Evolutionary conservation across 2,888 invertebrate genomes (phyloP).

Genomic region (Catocala sponsa): DNA sequence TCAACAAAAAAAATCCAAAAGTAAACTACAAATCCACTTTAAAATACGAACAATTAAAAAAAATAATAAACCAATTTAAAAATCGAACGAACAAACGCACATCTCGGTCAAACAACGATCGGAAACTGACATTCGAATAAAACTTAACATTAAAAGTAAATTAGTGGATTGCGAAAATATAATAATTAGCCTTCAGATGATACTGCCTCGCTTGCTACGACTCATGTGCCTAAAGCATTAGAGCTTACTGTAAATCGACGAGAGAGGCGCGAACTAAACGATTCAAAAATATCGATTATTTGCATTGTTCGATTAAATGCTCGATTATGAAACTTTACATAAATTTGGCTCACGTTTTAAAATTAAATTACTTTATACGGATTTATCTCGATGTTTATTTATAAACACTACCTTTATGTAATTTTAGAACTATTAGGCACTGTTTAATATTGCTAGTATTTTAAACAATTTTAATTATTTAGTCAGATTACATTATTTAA

Average conservation of each 20-base stretch:
- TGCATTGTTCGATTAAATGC: no score
- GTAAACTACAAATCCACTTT: background rate
- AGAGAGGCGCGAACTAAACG: no score
- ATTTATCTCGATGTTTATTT: no score
- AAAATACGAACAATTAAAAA: background rate
- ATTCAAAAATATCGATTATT: no score
- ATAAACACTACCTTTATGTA: no score
- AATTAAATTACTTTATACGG: no score
- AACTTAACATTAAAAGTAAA: constrained; percentile 61
- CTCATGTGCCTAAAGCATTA: constrained; percentile 14
- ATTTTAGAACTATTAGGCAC: no score
- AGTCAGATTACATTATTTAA: no score
- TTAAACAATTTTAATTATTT: no score
- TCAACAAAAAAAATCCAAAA: background rate
- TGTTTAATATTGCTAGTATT: no score
- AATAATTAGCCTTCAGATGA: constrained; percentile 59
- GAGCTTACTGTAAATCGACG: background rate
- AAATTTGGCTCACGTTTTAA: no score
- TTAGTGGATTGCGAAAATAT: constrained; percentile 61
- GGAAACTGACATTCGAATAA: constrained; percentile 58
- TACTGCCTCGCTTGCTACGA: constrained; percentile 49
- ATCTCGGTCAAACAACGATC: constrained; percentile 49
- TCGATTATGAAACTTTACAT: no score
- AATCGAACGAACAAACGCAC: constrained; percentile 33
- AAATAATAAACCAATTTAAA: constrained; percentile 6